phyloP scores from a whole-genome alignment of 2,888 invertebrate genomes.

The Vannuccia rotundouncinata region DNA sequence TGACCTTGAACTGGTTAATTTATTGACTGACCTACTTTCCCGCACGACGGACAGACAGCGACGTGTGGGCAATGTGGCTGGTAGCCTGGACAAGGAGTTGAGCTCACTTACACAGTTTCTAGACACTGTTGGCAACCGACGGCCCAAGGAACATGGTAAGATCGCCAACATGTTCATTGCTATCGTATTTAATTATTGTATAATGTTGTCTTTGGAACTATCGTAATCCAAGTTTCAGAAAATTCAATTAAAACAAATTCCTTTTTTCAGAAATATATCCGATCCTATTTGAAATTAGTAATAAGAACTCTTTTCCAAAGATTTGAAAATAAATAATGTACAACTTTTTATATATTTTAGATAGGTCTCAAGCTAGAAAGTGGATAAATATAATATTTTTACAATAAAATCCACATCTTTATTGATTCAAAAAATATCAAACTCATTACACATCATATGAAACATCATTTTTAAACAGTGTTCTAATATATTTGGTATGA shows the following conservation, averaged over 20 bases:
- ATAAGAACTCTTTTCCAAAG: no score
- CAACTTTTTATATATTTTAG: no score
- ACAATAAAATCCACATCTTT: no score
- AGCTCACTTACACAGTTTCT: neutral
- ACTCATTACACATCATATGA: no score
- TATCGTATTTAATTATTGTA: neutral
- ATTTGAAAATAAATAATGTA: no score
- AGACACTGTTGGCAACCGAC: neutral
- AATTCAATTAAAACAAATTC: neutral
- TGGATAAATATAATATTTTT: no score
- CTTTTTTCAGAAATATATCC: neutral
- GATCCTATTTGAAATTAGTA: no score
- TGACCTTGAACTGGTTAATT: neutral
- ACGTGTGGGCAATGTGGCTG: neutral
- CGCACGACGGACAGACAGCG: neutral
- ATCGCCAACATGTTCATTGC: no score
- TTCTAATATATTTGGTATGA: no score
- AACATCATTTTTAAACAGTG: no score
- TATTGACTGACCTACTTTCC: neutral
- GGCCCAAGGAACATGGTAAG: neutral
- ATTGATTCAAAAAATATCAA: no score
- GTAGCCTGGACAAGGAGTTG: neutral
- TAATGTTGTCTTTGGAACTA: neutral
- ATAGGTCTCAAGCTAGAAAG: no score
- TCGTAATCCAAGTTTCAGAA: neutral